Conservation (phyloP, 92 coral and sea anemone genomes). For the Epizoanthus fatuus region DNA sequence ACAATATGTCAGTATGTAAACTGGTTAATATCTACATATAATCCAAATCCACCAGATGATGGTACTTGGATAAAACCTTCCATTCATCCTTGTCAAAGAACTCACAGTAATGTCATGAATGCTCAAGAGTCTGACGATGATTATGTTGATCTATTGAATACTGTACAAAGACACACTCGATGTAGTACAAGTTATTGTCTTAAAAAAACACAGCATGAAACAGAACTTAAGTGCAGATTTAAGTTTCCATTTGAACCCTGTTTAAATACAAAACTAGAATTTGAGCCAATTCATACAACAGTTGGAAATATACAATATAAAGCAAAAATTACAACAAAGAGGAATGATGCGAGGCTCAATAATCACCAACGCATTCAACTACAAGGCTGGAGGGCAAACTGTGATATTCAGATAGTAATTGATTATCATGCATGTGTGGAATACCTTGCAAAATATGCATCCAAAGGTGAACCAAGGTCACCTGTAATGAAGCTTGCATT, state of each 20-base stretch:
- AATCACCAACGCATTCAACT: conserved; percentile 19
- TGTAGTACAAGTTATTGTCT: conserved; percentile 8
- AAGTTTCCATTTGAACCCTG: neutral
- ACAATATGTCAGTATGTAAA: conserved; percentile 65
- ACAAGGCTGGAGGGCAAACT: too few relatives aligned
- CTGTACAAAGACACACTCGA: neutral
- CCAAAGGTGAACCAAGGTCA: conserved; percentile 40
- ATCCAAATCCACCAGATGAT: conserved; percentile 65
- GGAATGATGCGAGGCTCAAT: conserved; percentile 53
- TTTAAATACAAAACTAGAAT: conserved; percentile 37
- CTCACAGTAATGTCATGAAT: conserved; percentile 30
- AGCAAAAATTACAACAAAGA: conserved; percentile 43
- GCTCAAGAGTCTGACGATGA: conserved; percentile 3
- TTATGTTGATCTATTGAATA: too few relatives aligned
- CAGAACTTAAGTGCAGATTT: too few relatives aligned
- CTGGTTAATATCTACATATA: conserved; percentile 64
- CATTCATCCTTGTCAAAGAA: conserved; percentile 61
- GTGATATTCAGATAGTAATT: too few relatives aligned
- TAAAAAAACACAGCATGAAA: too few relatives aligned
- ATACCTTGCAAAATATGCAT: conserved; percentile 4
- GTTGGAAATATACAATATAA: conserved; percentile 36
- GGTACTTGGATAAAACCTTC: conserved; percentile 63
- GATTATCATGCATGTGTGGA: too few relatives aligned
- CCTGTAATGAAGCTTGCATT: too few relatives aligned
- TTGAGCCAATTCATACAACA: conserved; percentile 56